phyloP scores from a whole-genome alignment of 2,888 invertebrate genomes.

The Andrena haemorrhoa region DNA sequence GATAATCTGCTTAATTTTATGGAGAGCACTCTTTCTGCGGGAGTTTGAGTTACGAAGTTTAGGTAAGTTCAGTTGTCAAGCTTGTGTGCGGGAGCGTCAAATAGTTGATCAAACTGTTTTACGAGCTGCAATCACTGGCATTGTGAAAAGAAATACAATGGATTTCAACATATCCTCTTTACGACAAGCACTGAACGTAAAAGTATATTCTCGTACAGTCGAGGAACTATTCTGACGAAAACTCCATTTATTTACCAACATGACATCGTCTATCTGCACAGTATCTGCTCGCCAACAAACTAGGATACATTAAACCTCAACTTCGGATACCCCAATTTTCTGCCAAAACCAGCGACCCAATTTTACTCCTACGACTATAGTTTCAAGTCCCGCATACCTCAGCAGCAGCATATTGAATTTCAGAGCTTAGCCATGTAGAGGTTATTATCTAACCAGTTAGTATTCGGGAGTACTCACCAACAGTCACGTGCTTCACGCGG shows the following conservation, averaged over 20 bases:
- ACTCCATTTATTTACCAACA: too few species aligned
- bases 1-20: slow-evolving; percentile 1
- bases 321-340: not conserved
- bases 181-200: too few species aligned
- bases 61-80: not conserved
- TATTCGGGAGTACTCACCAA: slow-evolving; percentile 30
- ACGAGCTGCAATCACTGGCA: too few species aligned
- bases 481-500: slow-evolving; percentile 23
- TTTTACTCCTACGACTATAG: not conserved
- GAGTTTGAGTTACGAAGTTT: not conserved
- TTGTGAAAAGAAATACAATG: too few species aligned
- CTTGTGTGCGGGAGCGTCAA: not conserved
- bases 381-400: not conserved
- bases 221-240: too few species aligned
- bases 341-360: not conserved
- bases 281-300: too few species aligned
- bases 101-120: too few species aligned
- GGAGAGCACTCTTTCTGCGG: not conserved
- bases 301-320: not conserved
- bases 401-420: not conserved
- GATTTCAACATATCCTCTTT: too few species aligned
- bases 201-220: too few species aligned
- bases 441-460: slow-evolving; percentile 1
- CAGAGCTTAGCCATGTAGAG: not conserved
- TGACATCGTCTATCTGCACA: too few species aligned